Base-by-base conservation (phyloP, 53 echinoderm and acorn worm genomes). In the Pentamera pediparva region DNA sequence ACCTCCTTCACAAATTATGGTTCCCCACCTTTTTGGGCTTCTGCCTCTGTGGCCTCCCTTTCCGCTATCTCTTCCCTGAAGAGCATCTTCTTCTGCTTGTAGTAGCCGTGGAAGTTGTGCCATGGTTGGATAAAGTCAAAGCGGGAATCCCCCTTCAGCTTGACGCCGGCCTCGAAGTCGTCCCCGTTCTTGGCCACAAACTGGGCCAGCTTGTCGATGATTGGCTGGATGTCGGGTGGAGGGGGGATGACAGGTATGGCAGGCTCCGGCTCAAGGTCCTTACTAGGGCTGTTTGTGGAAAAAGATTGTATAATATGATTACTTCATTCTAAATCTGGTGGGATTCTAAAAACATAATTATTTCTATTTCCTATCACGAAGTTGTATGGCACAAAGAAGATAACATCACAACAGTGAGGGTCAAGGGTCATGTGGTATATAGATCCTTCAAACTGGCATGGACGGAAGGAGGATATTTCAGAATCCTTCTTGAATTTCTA, bases 111-210 rank as follows among this genome's bases (percentile, higher is more conserved):
- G 78, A 85, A 98, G 74, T 75, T 89, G 76, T 98, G 98, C 91
- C 91, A 92, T 12, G 89, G 81, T n/a, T 83, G 57, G 1, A 98
- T 73, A 62, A 98, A 98, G 35, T 91, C 98, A 79, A 98, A 98
- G 36, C 98, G 75, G 3, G 86, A 81, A 62, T 98, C 98, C 1
- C 80, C 71, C 77, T 98, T 98, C 64, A 77, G 56, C 17, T 87
- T 88, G 10, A 98, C 89, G 25, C 92, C 89, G 58, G 83, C 86
- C 41, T 98, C 98, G 81, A 98, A 98, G 38, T 92, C 91, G 1
- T 79, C 89, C 1, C 98, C 98, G 43, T 98, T 98, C 84, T 89
- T 98, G 59, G 98, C 98, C 10, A 98, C 98, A 37, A 88, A 98
- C 56, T 89, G 83, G 35, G 98, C 98, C 53, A 98, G 65, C 56